Percentiles rank a stretch among this genome's conserved stretches.
Evolutionary conservation across 30 jellyfish, hydroid and myxozoan genomes (phyloP).

Genomic region (Pseudorhiza aurosa): DNA sequence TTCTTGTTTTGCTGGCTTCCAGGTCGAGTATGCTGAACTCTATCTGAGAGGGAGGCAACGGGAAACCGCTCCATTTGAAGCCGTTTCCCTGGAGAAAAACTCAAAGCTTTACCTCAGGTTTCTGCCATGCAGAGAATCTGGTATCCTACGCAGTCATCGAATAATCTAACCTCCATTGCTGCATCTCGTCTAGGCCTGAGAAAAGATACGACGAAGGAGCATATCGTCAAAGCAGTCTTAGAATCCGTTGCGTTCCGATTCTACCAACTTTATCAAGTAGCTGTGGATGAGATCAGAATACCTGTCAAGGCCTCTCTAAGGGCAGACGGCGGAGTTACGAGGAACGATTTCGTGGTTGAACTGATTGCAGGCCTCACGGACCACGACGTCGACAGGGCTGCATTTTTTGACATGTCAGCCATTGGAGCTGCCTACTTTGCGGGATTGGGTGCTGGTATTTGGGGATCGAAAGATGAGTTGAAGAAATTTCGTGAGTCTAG

Average conservation of each 20-base stretch:
- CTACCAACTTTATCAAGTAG: conserved; percentile 55
- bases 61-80: too few relatives aligned
- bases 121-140: too few relatives aligned
- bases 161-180: too few relatives aligned
- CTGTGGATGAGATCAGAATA: conserved; percentile 24
- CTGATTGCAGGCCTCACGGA: conserved; percentile 69
- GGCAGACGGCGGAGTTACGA: conserved; percentile 91
- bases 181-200: conserved; percentile 81
- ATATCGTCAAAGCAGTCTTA: conserved; percentile 86
- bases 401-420: conserved; percentile 74
- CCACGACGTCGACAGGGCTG: conserved; percentile 67
- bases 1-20: too few relatives aligned
- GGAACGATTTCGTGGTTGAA: conserved; percentile 86
- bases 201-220: conserved; percentile 55
- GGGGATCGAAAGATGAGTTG: conserved; percentile 82
- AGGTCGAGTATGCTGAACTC: too few relatives aligned
- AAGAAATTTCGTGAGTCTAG: conserved; percentile 25
- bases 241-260: conserved; percentile 88
- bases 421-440: conserved; percentile 95
- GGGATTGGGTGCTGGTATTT: conserved; percentile 91
- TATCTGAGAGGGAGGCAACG: too few relatives aligned
- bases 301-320: conserved; percentile 59
- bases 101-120: too few relatives aligned
- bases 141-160: too few relatives aligned
- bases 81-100: too few relatives aligned